phyloP scores from a whole-genome alignment of 2,888 invertebrate species.

The Exocentrus adspersus region DNA sequence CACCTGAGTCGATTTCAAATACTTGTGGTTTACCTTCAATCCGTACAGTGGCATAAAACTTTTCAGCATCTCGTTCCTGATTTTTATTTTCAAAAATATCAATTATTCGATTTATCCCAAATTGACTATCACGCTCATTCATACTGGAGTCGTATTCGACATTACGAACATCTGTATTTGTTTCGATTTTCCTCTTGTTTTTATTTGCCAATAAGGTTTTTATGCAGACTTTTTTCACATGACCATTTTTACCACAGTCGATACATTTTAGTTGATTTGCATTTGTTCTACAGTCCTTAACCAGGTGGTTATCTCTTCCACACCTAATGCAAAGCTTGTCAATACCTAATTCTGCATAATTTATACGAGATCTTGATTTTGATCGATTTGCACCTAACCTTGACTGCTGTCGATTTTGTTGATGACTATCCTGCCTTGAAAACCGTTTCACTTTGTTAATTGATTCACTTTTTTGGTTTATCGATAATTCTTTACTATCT shows the following conservation, averaged over 20 bases:
- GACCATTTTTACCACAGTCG: not conserved
- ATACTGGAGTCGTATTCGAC: not conserved
- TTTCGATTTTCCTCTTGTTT: not conserved
- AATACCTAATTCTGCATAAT: not conserved
- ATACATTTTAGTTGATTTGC: slow-evolving; percentile 5
- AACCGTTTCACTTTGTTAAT: not conserved
- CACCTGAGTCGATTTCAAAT: not conserved
- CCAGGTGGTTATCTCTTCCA: slow-evolving; percentile 14
- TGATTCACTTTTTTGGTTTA: not conserved
- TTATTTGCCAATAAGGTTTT: not conserved
- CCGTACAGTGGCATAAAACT: not conserved
- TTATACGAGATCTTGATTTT: not conserved
- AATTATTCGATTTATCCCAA: not conserved
- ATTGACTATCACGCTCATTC: too few species aligned
- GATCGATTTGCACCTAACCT: not conserved
- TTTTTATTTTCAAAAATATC: not conserved
- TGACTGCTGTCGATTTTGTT: not conserved
- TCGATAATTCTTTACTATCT: slow-evolving; percentile 13
- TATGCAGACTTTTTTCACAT: not conserved
- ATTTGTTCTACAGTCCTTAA: slow-evolving; percentile 8
- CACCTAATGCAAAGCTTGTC: slow-evolving; percentile 11
- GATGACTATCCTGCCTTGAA: not conserved
- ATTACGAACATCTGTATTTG: not conserved
- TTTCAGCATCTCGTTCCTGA: not conserved
- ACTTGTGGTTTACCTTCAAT: not conserved